These are phyloP conservation scores for Centropus unirufus DNA, from an alignment of 2,113 vertebrate species.

Conservation along the genomic window DNA sequence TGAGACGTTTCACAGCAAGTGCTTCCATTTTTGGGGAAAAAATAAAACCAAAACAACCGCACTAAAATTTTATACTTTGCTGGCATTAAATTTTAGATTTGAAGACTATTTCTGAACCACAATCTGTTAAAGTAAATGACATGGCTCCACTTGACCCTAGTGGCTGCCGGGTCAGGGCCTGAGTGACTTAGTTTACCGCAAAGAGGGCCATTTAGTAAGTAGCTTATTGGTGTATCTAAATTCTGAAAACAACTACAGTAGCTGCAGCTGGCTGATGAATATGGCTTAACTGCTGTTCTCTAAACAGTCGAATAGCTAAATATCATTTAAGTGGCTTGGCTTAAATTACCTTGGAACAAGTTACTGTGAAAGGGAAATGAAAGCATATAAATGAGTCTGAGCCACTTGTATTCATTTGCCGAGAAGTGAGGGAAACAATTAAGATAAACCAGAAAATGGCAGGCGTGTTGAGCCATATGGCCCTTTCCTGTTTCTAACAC, in stretches of 20 bases:
- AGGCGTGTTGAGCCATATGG: constrained; percentile 51
- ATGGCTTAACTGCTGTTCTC: constrained; percentile 53
- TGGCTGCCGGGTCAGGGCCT: background rate
- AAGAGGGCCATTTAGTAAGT: background rate
- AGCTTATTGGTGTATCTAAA: background rate
- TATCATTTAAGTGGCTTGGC: constrained; percentile 65
- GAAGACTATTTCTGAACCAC: background rate
- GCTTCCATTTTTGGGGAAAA: background rate
- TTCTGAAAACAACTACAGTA: constrained; percentile 46
- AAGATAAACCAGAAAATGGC: constrained; percentile 71
- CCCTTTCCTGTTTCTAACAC: constrained; percentile 62
- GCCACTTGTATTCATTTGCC: constrained; percentile 66
- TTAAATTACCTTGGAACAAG: constrained; percentile 70
- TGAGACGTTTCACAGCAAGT: background rate
- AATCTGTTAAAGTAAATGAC: background rate
- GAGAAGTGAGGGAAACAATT: constrained; percentile 67
- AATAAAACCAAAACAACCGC: background rate
- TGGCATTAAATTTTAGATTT: background rate
- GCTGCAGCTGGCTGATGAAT: constrained; percentile 30
- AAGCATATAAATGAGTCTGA: constrained; percentile 63
- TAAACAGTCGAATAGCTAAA: constrained; percentile 65
- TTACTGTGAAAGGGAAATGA: constrained; percentile 68
- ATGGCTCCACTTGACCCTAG: background rate
- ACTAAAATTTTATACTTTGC: background rate
- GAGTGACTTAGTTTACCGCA: background rate